Evolutionary conservation across 2,113 vertebrate species (phyloP), one percentile per base, ranked within the genome.

Genomic region (Apaloderma vittatum): DNA sequence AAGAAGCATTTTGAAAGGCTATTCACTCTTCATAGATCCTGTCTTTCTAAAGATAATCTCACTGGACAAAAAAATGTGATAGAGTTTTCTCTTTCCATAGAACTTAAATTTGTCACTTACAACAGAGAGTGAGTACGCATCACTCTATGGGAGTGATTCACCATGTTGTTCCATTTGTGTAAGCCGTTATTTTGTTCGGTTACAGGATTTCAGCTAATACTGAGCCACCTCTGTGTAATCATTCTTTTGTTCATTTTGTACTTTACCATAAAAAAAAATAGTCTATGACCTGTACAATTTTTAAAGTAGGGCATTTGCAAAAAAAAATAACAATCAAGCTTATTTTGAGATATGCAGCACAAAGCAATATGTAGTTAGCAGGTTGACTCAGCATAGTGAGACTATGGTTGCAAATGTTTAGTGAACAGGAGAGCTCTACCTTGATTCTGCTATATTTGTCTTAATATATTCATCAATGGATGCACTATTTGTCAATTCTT

Each of bases 1-100:
- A 40, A 61, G 61, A 93, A 74, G 11, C 57, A 46, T 87, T 75
- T 75, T 21, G n/a, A 93, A 82, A 46, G 22, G 19, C 27, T 82
- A 68, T 68, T 91, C 37, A 87, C 20, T 87, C 34, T 81, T 78
- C 48, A 78, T 45, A 85, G 91, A 78, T 57, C 17, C 15, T 65
- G n/a, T 58, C 62, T 90, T 91, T 87, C 62, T 82, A 54, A 78
- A 90, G 58, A 61, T 89, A 79, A 85, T 78, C 19, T 85, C n/a
- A 75, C 23, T 34, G 46, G 58, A 48, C 78, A 61, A 51, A 54
- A 76, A 49, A 43, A 7, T 1, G 12, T 36, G 40, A 71, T 78
- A 78, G 36, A 75, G 37, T 0, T 5, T 46, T 67, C 12, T 29
- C 4, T 57, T 82, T 75, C 65, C 40, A 78, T 46, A 93, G 32